Evolutionary conservation across 2,113 vertebrate species (phyloP).

Genomic region (Scartelaos histophorus): DNA sequence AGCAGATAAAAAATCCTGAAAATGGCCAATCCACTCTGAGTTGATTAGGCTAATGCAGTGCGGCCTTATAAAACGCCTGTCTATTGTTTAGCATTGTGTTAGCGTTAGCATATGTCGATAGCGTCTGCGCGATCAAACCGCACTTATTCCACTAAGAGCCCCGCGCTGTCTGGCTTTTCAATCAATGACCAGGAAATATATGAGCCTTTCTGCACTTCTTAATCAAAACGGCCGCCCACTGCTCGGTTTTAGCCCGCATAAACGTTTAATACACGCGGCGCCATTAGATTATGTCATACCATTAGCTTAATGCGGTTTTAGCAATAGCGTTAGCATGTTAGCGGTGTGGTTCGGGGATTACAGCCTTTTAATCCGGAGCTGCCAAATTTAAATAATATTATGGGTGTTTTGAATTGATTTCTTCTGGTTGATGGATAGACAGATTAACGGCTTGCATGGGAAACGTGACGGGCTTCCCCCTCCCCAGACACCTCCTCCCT

Average conservation of each 20-base stretch:
- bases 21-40: neutral
- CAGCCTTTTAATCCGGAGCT: neutral
- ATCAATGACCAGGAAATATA: slow-evolving; percentile 4
- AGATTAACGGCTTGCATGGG: neutral
- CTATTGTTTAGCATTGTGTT: neutral
- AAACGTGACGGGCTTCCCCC: neutral
- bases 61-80: neutral
- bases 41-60: neutral
- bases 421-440: neutral
- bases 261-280: slow-evolving; percentile 3
- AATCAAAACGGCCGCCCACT: neutral
- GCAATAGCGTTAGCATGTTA: slow-evolving; percentile 6
- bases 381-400: neutral
- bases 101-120: slow-evolving; percentile 1
- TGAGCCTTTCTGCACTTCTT: slow-evolving; percentile 3
- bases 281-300: slow-evolving; percentile 11
- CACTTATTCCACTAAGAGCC: slow-evolving; percentile 7
- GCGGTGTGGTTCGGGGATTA: neutral
- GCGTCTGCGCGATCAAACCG: neutral
- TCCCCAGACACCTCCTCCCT: slow-evolving; percentile 3
- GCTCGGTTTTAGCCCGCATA: neutral
- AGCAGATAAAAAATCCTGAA: neutral
- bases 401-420: neutral
- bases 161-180: neutral
- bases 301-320: slow-evolving; percentile 8